Conservation (phyloP, 2,113 vertebrate species). For the Rhea pennata region DNA sequence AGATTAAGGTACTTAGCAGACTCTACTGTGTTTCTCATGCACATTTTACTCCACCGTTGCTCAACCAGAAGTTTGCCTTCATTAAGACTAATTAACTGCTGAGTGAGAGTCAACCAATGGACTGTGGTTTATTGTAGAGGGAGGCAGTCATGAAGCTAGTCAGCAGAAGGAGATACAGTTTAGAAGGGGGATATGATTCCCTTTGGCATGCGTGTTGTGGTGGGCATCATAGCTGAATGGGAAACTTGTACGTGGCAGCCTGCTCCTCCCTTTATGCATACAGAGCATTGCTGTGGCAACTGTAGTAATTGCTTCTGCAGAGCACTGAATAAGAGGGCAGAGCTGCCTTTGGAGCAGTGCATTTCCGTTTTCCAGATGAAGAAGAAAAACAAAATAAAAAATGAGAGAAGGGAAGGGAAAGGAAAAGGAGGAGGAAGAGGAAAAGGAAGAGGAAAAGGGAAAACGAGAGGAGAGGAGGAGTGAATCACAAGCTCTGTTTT, state of each 20-base stretch:
- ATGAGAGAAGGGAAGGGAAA: accelerated
- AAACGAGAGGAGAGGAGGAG: background rate
- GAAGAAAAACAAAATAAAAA: background rate
- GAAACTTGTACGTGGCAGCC: background rate
- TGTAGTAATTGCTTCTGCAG: background rate
- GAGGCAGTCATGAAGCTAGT: background rate
- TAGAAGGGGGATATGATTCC: background rate
- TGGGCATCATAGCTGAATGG: accelerated
- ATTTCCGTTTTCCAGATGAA: background rate
- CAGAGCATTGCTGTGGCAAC: background rate
- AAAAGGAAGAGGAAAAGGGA: too few relatives aligned
- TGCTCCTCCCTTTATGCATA: accelerated
- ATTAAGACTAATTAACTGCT: background rate
- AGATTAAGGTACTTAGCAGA: background rate
- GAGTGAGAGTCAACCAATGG: background rate
- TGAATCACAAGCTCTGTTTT: too few relatives aligned
- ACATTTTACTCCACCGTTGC: background rate
- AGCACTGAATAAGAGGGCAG: background rate
- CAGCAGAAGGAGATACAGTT: background rate
- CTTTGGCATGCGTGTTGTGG: background rate
- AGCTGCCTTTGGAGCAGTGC: background rate
- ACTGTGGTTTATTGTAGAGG: background rate
- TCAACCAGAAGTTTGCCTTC: background rate
- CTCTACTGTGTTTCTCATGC: background rate
- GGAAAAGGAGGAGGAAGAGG: accelerated